Percentiles rank a stretch among this genome's conserved stretches.
Conservation (phyloP, 1,140 invertebrate genomes). For the Bombyx mandarina region DNA sequence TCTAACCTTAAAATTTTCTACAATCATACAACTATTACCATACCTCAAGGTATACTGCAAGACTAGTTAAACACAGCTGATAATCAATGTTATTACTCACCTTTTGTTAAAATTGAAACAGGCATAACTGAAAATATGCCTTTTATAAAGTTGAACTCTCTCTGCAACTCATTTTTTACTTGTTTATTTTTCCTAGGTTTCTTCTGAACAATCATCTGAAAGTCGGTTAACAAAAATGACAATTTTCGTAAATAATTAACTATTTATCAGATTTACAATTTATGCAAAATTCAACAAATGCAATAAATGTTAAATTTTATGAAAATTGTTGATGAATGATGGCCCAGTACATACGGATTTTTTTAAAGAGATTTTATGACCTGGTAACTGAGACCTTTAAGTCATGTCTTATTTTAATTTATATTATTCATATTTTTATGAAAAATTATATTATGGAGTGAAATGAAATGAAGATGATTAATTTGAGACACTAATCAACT, state of each 20-base stretch:
- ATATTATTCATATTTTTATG: too few species aligned
- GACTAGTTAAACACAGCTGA: too few species aligned
- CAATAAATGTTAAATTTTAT: background rate
- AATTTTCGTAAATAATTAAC: background rate
- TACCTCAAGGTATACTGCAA: too few species aligned
- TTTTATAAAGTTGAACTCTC: conserved; percentile 52
- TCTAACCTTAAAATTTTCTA: too few species aligned
- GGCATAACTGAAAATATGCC: conserved; percentile 44
- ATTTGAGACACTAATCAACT: too few species aligned
- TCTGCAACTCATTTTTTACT: conserved; percentile 34
- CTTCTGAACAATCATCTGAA: conserved; percentile 31
- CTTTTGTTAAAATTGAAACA: conserved; percentile 38
- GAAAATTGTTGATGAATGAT: background rate
- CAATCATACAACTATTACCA: too few species aligned
- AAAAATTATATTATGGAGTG: too few species aligned
- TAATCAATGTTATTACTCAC: conserved; percentile 16
- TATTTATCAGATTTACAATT: background rate
- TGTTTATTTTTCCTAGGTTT: conserved; percentile 36
- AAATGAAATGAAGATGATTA: too few species aligned
- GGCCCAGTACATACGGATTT: too few species aligned
- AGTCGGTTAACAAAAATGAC: background rate
- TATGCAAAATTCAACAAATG: background rate
- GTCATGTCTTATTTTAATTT: too few species aligned
- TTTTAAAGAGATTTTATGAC: too few species aligned
- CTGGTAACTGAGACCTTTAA: too few species aligned